Conservation (phyloP, 2,888 invertebrate species). For the Papilio gigon region DNA sequence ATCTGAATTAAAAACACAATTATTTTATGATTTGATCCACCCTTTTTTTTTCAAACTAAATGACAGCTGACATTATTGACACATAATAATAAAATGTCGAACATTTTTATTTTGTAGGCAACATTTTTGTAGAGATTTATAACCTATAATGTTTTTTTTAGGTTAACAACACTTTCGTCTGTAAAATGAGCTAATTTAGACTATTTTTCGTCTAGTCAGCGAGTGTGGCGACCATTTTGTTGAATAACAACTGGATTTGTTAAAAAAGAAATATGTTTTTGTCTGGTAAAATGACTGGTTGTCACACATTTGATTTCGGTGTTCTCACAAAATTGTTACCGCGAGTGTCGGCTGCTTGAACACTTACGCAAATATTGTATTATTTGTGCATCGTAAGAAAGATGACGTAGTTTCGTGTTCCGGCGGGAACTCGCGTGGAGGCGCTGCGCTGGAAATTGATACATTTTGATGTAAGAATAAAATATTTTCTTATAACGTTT, state of each 20-base stretch:
- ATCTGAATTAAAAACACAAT: background rate
- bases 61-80: background rate
- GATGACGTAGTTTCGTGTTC: background rate
- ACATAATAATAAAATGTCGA: background rate
- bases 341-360: background rate
- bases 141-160: background rate
- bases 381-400: too few relatives aligned
- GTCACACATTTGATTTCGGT: conserved; percentile 47
- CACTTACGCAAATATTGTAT: background rate
- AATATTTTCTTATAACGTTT: conserved; percentile 61
- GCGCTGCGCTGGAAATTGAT: conserved; percentile 42
- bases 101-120: conserved; percentile 19
- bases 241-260: conserved; percentile 21
- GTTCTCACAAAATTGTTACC: conserved; percentile 44
- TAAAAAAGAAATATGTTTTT: background rate
- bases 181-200: conserved; percentile 48
- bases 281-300: conserved; percentile 8
- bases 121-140: background rate
- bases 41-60: background rate
- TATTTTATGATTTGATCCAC: too few relatives aligned
- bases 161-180: conserved; percentile 43
- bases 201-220: conserved; percentile 63
- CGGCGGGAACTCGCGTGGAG: background rate
- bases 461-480: conserved; percentile 55
- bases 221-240: conserved; percentile 49